Percentiles rank a stretch among this genome's conserved stretches.
Evolutionary conservation across 2,113 vertebrate species (phyloP).

Genomic region (Dipodomys merriami): DNA sequence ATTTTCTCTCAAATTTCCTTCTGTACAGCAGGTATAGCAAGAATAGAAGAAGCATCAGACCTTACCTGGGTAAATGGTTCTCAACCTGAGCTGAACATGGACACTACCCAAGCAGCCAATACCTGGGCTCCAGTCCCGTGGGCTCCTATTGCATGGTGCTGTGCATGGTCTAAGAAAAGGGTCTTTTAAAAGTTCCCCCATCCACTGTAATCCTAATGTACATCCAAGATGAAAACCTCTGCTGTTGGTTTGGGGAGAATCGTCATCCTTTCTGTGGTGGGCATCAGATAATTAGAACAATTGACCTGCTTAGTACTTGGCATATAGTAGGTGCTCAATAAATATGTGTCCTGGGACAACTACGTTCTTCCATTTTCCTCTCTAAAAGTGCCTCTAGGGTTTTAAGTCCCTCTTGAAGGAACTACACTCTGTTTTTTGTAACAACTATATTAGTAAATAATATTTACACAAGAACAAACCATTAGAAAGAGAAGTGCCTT

Average conservation of each 20-base stretch:
- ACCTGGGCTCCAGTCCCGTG: background rate
- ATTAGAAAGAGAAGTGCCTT: background rate
- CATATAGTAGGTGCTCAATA: background rate
- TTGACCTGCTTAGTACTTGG: background rate
- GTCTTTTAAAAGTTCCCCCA: background rate
- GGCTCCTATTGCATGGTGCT: background rate
- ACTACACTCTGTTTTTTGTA: background rate
- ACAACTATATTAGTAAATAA: background rate
- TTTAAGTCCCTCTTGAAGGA: background rate
- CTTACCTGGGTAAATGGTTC: background rate
- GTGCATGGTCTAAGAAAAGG: background rate
- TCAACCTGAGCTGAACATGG: background rate
- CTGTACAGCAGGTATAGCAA: background rate
- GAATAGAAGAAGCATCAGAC: background rate
- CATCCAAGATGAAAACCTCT: background rate
- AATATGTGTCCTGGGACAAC: background rate
- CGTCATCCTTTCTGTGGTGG: background rate
- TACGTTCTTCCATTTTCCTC: background rate
- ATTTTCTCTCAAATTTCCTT: background rate
- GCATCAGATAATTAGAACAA: background rate
- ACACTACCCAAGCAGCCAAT: background rate
- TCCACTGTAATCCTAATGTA: accelerated
- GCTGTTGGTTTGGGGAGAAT: background rate
- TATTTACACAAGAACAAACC: background rate
- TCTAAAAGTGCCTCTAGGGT: background rate